Base-by-base conservation (phyloP, 1,140 invertebrate genomes). In the Saxidomus purpurata region DNA sequence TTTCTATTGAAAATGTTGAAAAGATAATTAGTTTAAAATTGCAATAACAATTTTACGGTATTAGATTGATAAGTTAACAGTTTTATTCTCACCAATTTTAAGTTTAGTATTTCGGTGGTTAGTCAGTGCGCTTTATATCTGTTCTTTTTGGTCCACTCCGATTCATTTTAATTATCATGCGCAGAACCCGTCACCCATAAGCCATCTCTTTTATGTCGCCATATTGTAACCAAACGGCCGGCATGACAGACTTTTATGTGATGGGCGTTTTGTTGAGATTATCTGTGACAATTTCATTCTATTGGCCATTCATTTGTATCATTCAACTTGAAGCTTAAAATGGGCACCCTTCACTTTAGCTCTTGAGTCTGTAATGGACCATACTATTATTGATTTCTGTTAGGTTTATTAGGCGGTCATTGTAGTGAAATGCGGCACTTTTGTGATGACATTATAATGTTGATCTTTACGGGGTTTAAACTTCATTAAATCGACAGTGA, bases 221-320 rank as follows among this genome's bases (percentile, higher is more conserved):
- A 47, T 83, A 49, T 71, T 84, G 63, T 25, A 43, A 22, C 13
- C 22, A 67, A 34, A 38, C 0, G 38, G 9, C 40, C 34, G 34
- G 47, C 47, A 40, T 15, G 34, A 9, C 25, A 59, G 47, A 49
- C 55, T 82, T 82, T 63, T 34, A 63, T 82, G 59, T 76, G 71
- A 71, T 40, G 85, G 85, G 85, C 85, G 85, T 55, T 86, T 59
- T 76, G 69, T 86, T 55, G 34, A 59, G 71, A 86, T 86, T 36
- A 77, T 77, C 47, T 55, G 17, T 63, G 84, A 76, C 84, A 76
- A 17, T 71, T 59, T 49, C 71, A 77, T 86, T 77, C 84, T 74
- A 86, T 86, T 76, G 28, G 55, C 74, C 38, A 61, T 87, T 79
- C 61, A 79, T 87, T 67, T 49, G 61, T 31, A 63, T 87, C 85